Evolutionary conservation across 2,888 invertebrate species (phyloP).

Genomic region (Aspidiotus destructor): DNA sequence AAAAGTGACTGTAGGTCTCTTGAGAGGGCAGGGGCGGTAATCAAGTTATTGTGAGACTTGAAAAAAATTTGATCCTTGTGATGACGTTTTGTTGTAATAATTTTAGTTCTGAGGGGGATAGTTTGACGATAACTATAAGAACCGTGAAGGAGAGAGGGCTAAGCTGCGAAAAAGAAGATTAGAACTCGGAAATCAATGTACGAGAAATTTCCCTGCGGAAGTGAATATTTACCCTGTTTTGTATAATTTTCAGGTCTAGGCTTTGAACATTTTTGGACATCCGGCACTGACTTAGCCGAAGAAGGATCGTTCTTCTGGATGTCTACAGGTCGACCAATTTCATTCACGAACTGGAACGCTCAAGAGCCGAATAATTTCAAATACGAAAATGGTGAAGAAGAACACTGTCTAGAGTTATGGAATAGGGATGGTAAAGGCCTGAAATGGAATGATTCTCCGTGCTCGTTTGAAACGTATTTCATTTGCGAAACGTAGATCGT

Average conservation of each 20-base stretch:
- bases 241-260: constrained; percentile 58
- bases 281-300: constrained; percentile 81
- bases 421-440: constrained; percentile 83
- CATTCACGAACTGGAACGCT: constrained; percentile 88
- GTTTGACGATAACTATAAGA: too few species aligned
- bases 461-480: constrained; percentile 85
- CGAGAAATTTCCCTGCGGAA: too few species aligned
- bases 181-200: too few species aligned
- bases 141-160: too few species aligned
- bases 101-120: too few species aligned
- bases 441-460: constrained; percentile 89
- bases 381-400: constrained; percentile 86
- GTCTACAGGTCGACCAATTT: constrained; percentile 77
- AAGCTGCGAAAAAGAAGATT: too few species aligned
- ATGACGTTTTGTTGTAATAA: too few species aligned
- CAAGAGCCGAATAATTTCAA: constrained; percentile 90
- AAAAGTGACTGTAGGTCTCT: too few species aligned
- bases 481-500: constrained; percentile 66
- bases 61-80: too few species aligned
- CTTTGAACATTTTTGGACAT: constrained; percentile 87
- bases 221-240: background rate
- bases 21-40: too few species aligned
- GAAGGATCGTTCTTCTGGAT: constrained; percentile 90
- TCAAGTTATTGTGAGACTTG: too few species aligned
- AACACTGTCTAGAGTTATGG: constrained; percentile 84